A percentile compares a stretch with the other conserved stretches of the same genome.
These are phyloP conservation scores for Scaptomyza montana DNA, from an alignment of 1,140 invertebrate species.

Conservation along the genomic window DNA sequence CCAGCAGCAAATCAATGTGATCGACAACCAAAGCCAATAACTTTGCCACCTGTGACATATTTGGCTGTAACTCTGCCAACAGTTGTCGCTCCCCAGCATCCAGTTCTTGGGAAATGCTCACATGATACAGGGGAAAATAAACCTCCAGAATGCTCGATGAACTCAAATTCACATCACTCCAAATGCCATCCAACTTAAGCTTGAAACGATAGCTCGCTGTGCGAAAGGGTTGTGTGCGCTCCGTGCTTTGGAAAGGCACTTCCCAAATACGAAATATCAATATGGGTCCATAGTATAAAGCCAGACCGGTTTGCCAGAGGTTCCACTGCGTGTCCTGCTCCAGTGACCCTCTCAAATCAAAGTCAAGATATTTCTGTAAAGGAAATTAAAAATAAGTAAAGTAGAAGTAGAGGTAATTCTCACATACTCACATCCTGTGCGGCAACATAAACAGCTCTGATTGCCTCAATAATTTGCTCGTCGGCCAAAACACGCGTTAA, in stretches of 20 bases:
- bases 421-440: constrained; percentile 58
- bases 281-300: constrained; percentile 92
- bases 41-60: constrained; percentile 91
- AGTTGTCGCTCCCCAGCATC: constrained; percentile 57
- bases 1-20: constrained; percentile 97
- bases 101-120: constrained; percentile 61
- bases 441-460: constrained; percentile 83
- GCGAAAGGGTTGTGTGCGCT: constrained; percentile 85
- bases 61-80: constrained; percentile 86
- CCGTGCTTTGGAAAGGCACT: constrained; percentile 87
- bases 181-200: constrained; percentile 91
- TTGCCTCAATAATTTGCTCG: constrained; percentile 92
- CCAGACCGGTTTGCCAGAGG: constrained; percentile 97
- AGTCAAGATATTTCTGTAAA: constrained; percentile 70
- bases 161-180: constrained; percentile 93
- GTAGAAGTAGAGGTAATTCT: too few species aligned
- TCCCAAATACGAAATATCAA: constrained; percentile 93
- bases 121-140: constrained; percentile 87
- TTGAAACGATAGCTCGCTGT: constrained; percentile 86
- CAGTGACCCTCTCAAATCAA: constrained; percentile 70
- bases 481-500: constrained; percentile 96
- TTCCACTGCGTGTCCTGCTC: constrained; percentile 89
- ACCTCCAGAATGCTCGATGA: constrained; percentile 95
- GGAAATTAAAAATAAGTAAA: not conserved
- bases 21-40: constrained; percentile 96